Percentiles rank a stretch among this genome's conserved stretches.
Conservation (phyloP, 2,113 vertebrate species). For the Phocoena phocoena region DNA sequence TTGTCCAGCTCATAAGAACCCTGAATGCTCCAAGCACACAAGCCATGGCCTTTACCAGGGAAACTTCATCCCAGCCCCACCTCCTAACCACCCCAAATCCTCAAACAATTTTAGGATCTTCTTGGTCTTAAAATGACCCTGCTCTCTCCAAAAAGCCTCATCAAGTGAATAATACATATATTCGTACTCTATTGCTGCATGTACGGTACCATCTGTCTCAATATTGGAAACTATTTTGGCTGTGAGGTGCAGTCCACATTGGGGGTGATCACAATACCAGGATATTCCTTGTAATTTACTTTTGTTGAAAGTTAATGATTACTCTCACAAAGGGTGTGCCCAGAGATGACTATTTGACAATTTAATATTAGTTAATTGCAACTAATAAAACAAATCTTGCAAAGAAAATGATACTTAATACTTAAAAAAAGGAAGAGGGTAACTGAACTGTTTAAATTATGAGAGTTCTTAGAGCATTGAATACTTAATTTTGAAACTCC, state of each 20-base stretch:
- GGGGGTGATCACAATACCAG: accelerated
- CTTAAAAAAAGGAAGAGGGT: neutral
- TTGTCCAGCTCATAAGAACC: neutral
- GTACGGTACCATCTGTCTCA: accelerated
- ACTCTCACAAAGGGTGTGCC: neutral
- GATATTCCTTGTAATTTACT: neutral
- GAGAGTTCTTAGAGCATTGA: neutral
- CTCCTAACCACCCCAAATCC: too few relatives aligned
- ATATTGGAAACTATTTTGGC: neutral
- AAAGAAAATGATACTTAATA: neutral
- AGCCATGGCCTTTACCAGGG: neutral
- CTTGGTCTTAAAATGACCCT: neutral
- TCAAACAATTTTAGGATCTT: neutral
- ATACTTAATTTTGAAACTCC: neutral
- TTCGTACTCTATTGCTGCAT: accelerated
- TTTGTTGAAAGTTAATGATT: neutral
- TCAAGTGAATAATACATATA: neutral
- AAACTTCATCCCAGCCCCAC: too few relatives aligned
- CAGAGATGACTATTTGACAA: neutral
- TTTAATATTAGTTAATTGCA: neutral
- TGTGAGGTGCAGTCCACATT: neutral
- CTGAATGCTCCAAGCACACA: neutral
- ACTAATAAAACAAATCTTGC: neutral
- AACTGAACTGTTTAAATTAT: neutral
- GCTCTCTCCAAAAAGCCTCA: neutral